phyloP scores from a whole-genome alignment of 2,797 vertebrate genomes.

The Phalloptychus januarius region DNA sequence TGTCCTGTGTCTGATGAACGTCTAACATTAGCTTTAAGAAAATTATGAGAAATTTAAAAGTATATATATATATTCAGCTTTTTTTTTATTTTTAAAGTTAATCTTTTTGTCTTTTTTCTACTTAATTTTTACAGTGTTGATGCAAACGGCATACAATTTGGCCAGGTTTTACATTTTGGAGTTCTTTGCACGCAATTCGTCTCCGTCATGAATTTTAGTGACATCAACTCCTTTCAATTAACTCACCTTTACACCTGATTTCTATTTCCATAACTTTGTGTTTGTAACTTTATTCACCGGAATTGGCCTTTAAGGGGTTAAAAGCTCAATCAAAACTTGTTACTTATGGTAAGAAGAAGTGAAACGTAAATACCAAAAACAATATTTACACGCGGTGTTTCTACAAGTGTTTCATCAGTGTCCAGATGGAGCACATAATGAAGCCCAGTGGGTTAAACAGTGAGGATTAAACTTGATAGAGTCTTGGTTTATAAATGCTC shows the following conservation, averaged over 20 bases:
- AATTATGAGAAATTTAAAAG: conserved; percentile 15
- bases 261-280: neutral
- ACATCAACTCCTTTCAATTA: neutral
- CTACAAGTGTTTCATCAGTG: neutral
- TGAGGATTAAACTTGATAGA: neutral
- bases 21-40: conserved; percentile 46
- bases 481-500: neutral
- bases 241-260: neutral
- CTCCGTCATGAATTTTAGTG: neutral
- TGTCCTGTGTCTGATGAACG: conserved; percentile 57
- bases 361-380: neutral
- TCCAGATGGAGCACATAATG: conserved; percentile 2
- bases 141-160: neutral
- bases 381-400: neutral
- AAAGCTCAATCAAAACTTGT: neutral
- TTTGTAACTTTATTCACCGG: neutral
- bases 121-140: neutral
- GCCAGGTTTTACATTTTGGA: neutral
- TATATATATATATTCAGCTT: neutral
- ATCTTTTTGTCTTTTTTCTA: neutral
- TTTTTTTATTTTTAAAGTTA: neutral
- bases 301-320: neutral
- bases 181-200: neutral
- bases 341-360: neutral
- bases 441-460: neutral